Conservation (phyloP, 2,888 invertebrate genomes). For the Camptogramma bilineatum region DNA sequence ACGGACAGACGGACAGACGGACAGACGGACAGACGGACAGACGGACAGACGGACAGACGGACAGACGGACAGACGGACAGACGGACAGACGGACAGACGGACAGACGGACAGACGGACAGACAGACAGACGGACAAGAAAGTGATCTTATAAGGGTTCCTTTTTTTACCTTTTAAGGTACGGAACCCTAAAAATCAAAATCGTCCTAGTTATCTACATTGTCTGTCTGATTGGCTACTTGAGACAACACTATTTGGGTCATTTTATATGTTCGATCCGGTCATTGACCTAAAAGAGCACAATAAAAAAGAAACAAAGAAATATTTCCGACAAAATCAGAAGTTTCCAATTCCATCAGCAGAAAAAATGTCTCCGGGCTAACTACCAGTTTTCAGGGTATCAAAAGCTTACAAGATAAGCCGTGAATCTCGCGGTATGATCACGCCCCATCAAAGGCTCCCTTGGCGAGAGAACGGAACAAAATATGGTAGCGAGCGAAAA, state of each 20-base stretch:
- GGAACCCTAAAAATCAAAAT: no score
- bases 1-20: no score
- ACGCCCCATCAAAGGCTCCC: conserved; percentile 77
- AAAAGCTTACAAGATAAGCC: conserved; percentile 54
- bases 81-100: no score
- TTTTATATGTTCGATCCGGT: background rate
- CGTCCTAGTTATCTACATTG: background rate
- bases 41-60: no score
- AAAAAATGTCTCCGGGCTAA: conserved; percentile 3
- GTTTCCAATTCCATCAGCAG: conserved; percentile 1
- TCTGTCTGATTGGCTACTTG: background rate
- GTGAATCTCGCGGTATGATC: conserved; percentile 59
- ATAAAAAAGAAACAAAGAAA: background rate
- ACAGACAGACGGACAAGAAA: no score
- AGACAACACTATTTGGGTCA: background rate
- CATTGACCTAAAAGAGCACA: background rate
- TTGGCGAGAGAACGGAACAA: conserved; percentile 63
- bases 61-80: no score
- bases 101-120: no score
- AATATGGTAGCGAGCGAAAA: conserved; percentile 66
- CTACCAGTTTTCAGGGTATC: conserved; percentile 32
- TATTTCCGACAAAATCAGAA: conserved; percentile 1
- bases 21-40: no score
- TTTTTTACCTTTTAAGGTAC: no score
- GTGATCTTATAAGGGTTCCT: no score